Conservation (phyloP, 2,797 vertebrate genomes). For the Nannoperca australis region DNA sequence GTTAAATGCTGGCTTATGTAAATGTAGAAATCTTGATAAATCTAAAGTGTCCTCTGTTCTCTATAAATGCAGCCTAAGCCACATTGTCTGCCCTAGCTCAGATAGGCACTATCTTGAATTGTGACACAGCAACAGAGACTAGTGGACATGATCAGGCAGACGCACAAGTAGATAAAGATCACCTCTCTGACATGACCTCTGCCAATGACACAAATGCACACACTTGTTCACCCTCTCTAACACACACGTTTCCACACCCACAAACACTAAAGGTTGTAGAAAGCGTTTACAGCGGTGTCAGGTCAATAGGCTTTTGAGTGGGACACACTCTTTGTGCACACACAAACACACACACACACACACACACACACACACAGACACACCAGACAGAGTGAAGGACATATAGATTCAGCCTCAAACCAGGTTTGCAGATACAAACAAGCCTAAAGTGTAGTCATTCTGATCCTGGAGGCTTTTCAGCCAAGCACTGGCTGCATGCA, state of each 20-base stretch:
- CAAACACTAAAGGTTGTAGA: constrained; percentile 46
- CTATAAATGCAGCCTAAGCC: constrained; percentile 23
- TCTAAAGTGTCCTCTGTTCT: constrained; percentile 43
- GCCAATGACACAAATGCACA: constrained; percentile 56
- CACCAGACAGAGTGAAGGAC: constrained; percentile 41
- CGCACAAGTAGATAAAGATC: constrained; percentile 67
- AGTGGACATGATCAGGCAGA: constrained; percentile 56
- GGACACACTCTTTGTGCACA: constrained; percentile 31
- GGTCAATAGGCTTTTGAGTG: constrained; percentile 50
- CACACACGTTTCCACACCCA: constrained; percentile 30
- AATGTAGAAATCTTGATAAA: constrained; percentile 47
- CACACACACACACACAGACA: constrained; percentile 17
- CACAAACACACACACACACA: constrained; percentile 8
- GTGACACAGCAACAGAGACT: constrained; percentile 58
- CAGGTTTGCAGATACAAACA: constrained; percentile 16
- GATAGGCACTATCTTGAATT: constrained; percentile 57
- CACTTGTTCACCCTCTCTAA: constrained; percentile 15
- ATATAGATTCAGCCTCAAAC: constrained; percentile 33
- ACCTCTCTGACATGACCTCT: constrained; percentile 68
- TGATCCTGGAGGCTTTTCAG: constrained; percentile 8
- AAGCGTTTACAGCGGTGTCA: constrained; percentile 46
- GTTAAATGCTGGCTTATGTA: constrained; percentile 46
- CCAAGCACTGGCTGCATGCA: constrained; percentile 2
- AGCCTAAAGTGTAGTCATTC: background rate
- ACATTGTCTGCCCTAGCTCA: constrained; percentile 39